Evolutionary conservation across 1,140 invertebrate species (phyloP).

Genomic region (Cydia splendana): DNA sequence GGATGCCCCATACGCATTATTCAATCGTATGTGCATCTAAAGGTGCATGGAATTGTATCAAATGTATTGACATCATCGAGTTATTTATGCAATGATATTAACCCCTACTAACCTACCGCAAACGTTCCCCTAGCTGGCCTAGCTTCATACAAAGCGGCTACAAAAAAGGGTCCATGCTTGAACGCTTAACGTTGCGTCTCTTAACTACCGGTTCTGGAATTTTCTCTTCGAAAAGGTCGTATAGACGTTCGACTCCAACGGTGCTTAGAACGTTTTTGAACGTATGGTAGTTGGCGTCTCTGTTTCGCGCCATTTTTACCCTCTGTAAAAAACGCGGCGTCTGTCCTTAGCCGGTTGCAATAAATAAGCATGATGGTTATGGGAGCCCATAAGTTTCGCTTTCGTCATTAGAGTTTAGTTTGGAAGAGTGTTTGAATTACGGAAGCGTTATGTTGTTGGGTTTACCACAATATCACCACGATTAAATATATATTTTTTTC

Average conservation of each 20-base stretch:
- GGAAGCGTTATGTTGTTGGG: slow-evolving; percentile 5
- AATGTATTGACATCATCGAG: slow-evolving; percentile 6
- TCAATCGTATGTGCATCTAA: slow-evolving; percentile 10
- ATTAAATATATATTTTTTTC: not conserved
- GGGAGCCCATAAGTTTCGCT: slow-evolving; percentile 5
- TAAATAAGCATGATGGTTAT: not conserved
- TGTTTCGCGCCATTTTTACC: slow-evolving; percentile 27
- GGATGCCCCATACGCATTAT: not conserved
- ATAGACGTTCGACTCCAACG: not conserved
- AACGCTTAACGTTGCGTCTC: not conserved
- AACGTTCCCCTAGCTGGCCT: slow-evolving; percentile 13
- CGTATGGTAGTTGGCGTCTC: not conserved
- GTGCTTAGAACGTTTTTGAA: not conserved
- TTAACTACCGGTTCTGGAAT: not conserved
- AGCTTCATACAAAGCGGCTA: slow-evolving; percentile 21
- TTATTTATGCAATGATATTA: slow-evolving; percentile 30
- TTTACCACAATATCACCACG: not conserved
- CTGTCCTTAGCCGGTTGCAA: not conserved
- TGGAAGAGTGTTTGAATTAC: not conserved
- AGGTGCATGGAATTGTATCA: slow-evolving; percentile 30
- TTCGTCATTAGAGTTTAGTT: not conserved
- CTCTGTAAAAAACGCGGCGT: slow-evolving; percentile 16
- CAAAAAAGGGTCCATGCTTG: slow-evolving; percentile 21
- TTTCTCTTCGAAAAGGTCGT: not conserved
- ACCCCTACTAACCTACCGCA: slow-evolving; percentile 7